Percentiles rank a stretch among this genome's conserved stretches.
These are phyloP conservation scores for Rhodophaea formosa DNA, from an alignment of 2,888 invertebrate genomes.

Conservation along the genomic window DNA sequence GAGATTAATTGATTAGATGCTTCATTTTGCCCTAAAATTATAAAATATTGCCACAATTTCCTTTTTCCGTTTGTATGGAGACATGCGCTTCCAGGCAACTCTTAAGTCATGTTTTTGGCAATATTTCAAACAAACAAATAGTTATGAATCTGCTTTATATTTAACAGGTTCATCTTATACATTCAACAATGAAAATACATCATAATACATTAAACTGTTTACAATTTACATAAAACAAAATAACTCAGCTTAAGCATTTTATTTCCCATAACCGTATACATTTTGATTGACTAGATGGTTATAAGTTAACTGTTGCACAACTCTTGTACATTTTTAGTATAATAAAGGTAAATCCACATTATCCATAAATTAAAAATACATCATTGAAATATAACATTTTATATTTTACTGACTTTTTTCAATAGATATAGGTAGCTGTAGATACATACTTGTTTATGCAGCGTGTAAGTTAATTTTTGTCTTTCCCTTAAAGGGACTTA, in stretches of 20 bases:
- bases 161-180: conserved; percentile 46
- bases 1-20: no score
- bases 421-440: neutral
- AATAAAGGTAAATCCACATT: neutral
- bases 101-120: no score
- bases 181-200: conserved; percentile 40
- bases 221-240: conserved; percentile 17
- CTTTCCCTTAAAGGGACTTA: no score
- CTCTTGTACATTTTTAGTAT: neutral
- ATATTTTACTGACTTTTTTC: neutral
- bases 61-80: no score
- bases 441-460: no score
- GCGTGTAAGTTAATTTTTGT: no score
- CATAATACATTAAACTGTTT: conserved; percentile 30
- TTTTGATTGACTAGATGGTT: neutral
- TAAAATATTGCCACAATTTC: no score
- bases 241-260: conserved; percentile 13
- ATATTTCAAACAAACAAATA: conserved; percentile 18
- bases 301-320: neutral
- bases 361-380: neutral
- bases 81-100: no score
- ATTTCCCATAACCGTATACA: conserved; percentile 17
- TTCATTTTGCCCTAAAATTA: no score
- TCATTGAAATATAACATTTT: neutral
- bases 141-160: conserved; percentile 50